Conservation (phyloP, 1,140 invertebrate genomes). For the Ditylenchus dipsaci region DNA sequence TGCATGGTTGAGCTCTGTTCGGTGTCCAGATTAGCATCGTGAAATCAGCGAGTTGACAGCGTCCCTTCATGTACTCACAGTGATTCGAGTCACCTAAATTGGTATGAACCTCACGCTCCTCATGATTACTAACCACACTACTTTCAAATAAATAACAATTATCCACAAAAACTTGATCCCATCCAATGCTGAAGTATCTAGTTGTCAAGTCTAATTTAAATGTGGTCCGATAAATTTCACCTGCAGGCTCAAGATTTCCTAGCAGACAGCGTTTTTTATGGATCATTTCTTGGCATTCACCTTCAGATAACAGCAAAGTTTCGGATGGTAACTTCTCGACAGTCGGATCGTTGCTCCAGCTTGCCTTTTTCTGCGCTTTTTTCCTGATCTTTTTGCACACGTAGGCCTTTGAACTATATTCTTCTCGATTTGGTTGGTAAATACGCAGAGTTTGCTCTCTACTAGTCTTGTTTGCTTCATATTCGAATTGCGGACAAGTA, state of each 20-base stretch:
- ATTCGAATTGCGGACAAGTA: background rate
- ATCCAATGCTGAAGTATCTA: background rate
- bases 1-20: background rate
- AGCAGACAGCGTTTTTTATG: background rate
- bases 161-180: background rate
- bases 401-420: background rate
- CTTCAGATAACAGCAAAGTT: background rate
- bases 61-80: background rate
- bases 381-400: background rate
- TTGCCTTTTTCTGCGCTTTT: background rate
- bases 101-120: too few relatives aligned
- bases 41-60: background rate
- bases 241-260: background rate
- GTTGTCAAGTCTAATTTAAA: background rate
- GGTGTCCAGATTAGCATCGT: background rate
- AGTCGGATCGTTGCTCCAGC: background rate
- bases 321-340: background rate
- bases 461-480: background rate
- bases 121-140: background rate
- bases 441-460: background rate
- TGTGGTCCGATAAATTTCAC: background rate
- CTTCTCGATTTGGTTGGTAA: background rate
- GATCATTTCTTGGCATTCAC: background rate
- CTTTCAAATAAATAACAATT: background rate
- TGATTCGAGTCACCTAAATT: background rate